These are phyloP conservation scores for Magallana angulata DNA, from an alignment of 1,140 invertebrate genomes.

Conservation along the genomic window DNA sequence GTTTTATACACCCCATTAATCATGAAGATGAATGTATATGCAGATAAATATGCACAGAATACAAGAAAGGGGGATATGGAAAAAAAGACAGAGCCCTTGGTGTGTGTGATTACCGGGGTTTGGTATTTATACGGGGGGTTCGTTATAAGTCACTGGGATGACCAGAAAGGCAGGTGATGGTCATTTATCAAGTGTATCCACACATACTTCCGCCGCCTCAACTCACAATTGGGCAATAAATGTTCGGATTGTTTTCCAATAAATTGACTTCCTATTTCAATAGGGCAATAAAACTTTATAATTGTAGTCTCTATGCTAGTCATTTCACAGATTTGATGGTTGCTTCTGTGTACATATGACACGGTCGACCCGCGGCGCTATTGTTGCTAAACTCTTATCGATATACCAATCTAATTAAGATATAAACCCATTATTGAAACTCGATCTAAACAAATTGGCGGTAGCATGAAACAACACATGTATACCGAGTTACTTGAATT, in stretches of 20 bases:
- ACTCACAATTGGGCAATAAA: neutral
- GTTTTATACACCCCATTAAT: too few relatives aligned
- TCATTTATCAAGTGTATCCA: slow-evolving; percentile 22
- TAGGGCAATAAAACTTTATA: neutral
- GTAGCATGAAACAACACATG: too few relatives aligned
- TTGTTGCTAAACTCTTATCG: neutral
- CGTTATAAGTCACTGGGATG: neutral
- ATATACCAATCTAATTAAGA: too few relatives aligned
- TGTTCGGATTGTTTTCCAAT: neutral
- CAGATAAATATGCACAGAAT: too few relatives aligned
- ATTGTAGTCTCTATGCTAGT: neutral
- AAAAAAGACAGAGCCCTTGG: too few relatives aligned
- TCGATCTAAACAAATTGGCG: too few relatives aligned
- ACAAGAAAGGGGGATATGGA: too few relatives aligned
- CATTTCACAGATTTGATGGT: too few relatives aligned
- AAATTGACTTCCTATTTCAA: slow-evolving; percentile 7
- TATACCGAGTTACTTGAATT: too few relatives aligned
- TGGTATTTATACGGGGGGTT: neutral
- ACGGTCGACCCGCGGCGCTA: neutral
- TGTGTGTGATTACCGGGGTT: neutral
- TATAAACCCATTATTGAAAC: too few relatives aligned
- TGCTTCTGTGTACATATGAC: too few relatives aligned
- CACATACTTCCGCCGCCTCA: slow-evolving; percentile 19
- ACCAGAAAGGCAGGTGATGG: neutral
- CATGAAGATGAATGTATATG: too few relatives aligned